Conservation (phyloP, 2,113 vertebrate species). For the Irena cyanogastra region DNA sequence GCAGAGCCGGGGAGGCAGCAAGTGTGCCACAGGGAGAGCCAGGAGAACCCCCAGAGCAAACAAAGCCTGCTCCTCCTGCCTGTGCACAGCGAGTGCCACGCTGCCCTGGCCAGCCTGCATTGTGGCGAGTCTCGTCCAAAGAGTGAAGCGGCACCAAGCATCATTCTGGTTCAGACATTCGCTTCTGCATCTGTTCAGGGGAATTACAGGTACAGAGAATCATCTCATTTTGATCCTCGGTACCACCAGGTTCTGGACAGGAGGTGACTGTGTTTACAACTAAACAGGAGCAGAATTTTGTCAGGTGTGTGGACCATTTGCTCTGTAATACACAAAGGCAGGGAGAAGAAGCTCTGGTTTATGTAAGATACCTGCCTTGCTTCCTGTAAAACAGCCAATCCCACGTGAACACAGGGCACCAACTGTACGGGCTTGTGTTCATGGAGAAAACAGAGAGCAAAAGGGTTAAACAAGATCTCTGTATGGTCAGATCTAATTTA, state of each 20-base stretch:
- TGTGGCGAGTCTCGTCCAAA: too few species aligned
- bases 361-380: neutral
- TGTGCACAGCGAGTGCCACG: fast-evolving
- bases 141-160: neutral
- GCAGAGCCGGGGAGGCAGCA: neutral
- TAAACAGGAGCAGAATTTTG: neutral
- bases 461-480: neutral
- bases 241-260: neutral
- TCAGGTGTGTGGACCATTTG: fast-evolving
- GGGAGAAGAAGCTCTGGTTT: neutral
- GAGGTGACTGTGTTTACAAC: neutral
- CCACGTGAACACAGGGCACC: fast-evolving
- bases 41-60: neutral
- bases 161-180: neutral
- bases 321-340: neutral
- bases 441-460: neutral
- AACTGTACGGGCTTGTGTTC: neutral
- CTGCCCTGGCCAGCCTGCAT: fast-evolving
- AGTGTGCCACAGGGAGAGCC: neutral
- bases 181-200: fast-evolving
- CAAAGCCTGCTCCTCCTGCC: neutral
- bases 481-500: neutral
- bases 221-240: neutral
- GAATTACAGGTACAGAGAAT: neutral
- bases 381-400: neutral